These are phyloP conservation scores for Metellina segmentata DNA, from an alignment of 2,888 invertebrate genomes.

Conservation along the genomic window DNA sequence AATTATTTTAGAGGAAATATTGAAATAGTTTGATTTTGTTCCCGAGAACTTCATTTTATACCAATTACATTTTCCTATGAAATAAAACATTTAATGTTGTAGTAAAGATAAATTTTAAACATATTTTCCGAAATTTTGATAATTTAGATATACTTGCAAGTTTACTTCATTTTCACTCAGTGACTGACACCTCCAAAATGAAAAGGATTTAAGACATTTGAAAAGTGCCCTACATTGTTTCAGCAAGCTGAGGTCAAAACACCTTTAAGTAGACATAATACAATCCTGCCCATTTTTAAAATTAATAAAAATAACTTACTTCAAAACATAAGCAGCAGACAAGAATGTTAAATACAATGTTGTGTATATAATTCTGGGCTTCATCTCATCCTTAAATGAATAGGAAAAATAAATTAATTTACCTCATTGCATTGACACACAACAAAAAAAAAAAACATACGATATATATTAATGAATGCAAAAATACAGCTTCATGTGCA, in stretches of 20 bases:
- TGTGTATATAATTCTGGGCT: conserved; percentile 88
- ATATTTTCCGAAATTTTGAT: background rate
- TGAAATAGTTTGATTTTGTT: too few species aligned
- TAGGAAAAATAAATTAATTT: background rate
- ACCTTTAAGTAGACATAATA: too few species aligned
- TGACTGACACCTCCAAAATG: background rate
- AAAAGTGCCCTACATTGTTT: background rate
- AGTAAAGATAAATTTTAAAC: background rate
- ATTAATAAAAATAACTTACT: conserved; percentile 85
- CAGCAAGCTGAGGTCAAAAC: too few species aligned
- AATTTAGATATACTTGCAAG: background rate
- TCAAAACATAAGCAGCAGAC: conserved; percentile 91
- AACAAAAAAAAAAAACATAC: background rate
- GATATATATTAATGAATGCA: background rate
- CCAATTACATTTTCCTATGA: too few species aligned
- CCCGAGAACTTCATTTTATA: too few species aligned
- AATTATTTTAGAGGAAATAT: too few species aligned
- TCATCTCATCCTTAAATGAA: conserved; percentile 89
- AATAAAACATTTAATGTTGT: too few species aligned
- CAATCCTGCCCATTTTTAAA: background rate
- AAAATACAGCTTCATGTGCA: background rate
- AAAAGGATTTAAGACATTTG: background rate
- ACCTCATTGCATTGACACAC: background rate
- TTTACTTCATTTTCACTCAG: background rate
- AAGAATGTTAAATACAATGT: conserved; percentile 90